Base-by-base conservation (phyloP, 1,140 invertebrate genomes). In the Gryon sp. region DNA sequence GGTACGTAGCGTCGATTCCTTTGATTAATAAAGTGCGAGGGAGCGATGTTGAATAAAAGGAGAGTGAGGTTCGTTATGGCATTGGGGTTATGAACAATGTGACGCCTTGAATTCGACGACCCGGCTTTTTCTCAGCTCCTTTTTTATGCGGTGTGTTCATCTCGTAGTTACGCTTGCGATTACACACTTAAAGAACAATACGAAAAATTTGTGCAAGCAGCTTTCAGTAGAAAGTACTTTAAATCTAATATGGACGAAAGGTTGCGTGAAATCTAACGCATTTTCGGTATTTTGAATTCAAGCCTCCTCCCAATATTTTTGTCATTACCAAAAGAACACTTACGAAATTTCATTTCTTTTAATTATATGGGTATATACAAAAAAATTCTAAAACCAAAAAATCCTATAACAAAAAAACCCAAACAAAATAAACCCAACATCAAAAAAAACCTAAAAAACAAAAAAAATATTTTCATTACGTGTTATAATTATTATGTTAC, bases 21-120 rank as follows among this genome's bases (percentile, higher is more conserved):
- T 73, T 73, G 69, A 73, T 73, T 73, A 73, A 73, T 57, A 63
- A 73, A 73, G 59, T 14, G 28, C 32, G 32, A 63, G 50, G 18
- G 40, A 15, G n/a, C n/a, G 34, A 36, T 18, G 50, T 15, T n/a
- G 32, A 55, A n/a, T n/a, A 32, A 57, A 53, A 55, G 38, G 16
- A 52, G 32, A 36, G 20, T 32, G 46, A 41, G 24, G 57, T 72
- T 72, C 50, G 57, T 72, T 62, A 72, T 16, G 32, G 16, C 46
- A 18, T 26, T 57, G 63, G 63, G 63, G 34, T 68, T 66, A 59
- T 30, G 69, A 73, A 70, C 55, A 70, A 72, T 72, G 57, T 62
- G 55, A 62, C 59, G 40, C 32, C 19, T 41, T 62, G 41, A 48
- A 73, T 63, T 55, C 34, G 32, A 57, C 69, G 69, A 57, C 34